Base-by-base conservation (phyloP, 1,140 invertebrate species). In the Tetraneura akinire region DNA sequence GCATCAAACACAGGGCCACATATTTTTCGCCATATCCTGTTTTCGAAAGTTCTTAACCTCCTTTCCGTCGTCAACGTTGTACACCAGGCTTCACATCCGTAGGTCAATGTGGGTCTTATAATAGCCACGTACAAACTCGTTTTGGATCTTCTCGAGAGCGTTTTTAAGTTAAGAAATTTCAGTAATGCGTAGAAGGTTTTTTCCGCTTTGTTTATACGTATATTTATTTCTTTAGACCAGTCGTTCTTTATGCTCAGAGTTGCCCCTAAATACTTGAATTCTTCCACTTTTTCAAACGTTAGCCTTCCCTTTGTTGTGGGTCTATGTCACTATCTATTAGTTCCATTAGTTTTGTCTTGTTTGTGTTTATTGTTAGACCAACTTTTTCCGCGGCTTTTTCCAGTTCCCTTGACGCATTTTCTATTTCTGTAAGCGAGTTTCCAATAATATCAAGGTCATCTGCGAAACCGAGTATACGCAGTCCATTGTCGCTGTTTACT, bases 21-120 rank as follows among this genome's bases (percentile, higher is more conserved):
- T 16, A 64, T 64, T 64, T 32, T 64, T 37, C 62, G 10, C 62
- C 29, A 64, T 64, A 64, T 26, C 29, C 42, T 64, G 18, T 64
- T 64, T 37, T 37, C 62, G 16, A 64, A 42, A 29, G 62, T 64
- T 32, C 32, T 32, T 13, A 64, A 16, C 29, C 32, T 64, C 29
- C 32, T 26, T 16, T 64, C 10, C 5, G 21, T 64, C 29, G 29
- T 26, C 10, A 10, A 18, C 14, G 62, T 64, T 32, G 62, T 64
- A 16, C 1, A 42, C 62, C 29, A 64, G 5, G 29, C 62, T 64
- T 64, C 62, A 32, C 62, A 64, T 32, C 62, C 62, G 18, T 64
- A 64, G 32, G 29, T 64, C 29, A 64, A 26, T 62, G 26, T 62
- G 9, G 62, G 21, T 32, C 62, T 64, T 64, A 64, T 64, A 32